These are phyloP conservation scores for Poeciliopsis prolifica DNA, from an alignment of 2,113 vertebrate species.

Conservation along the genomic window DNA sequence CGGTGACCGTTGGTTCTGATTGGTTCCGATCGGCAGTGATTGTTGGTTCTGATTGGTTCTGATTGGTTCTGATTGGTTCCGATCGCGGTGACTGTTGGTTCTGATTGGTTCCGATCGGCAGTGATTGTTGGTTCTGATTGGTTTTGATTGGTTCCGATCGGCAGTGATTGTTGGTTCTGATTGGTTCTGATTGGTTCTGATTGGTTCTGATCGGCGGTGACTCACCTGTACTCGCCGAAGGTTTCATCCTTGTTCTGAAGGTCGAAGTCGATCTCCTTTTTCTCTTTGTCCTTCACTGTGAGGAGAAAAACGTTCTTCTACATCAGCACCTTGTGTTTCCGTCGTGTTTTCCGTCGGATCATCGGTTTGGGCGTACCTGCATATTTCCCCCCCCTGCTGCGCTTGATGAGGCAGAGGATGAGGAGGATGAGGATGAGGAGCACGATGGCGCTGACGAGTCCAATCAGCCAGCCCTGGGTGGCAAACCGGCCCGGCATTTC, in stretches of 20 bases:
- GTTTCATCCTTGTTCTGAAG: conserved; percentile 89
- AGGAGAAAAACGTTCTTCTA: neutral
- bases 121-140: no score
- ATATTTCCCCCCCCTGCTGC: conserved; percentile 89
- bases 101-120: no score
- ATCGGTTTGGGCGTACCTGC: conserved; percentile 75
- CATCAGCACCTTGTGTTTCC: neutral
- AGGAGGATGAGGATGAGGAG: conserved; percentile 86
- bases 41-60: no score
- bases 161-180: no score
- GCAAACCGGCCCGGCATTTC: conserved; percentile 69
- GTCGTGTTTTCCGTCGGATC: neutral
- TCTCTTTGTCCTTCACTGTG: conserved; percentile 91
- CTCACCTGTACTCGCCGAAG: conserved; percentile 89
- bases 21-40: no score
- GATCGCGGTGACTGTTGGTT: no score
- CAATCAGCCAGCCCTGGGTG: conserved; percentile 87
- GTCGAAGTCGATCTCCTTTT: conserved; percentile 87
- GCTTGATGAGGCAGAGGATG: conserved; percentile 89
- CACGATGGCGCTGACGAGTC: conserved; percentile 84
- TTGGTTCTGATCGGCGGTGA: neutral
- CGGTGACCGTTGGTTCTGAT: no score
- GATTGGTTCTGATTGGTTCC: no score
- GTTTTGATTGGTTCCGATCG: no score
- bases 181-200: no score